Conservation (phyloP, 2,888 invertebrate genomes). For the Spatulosminthurus flaviceps region DNA sequence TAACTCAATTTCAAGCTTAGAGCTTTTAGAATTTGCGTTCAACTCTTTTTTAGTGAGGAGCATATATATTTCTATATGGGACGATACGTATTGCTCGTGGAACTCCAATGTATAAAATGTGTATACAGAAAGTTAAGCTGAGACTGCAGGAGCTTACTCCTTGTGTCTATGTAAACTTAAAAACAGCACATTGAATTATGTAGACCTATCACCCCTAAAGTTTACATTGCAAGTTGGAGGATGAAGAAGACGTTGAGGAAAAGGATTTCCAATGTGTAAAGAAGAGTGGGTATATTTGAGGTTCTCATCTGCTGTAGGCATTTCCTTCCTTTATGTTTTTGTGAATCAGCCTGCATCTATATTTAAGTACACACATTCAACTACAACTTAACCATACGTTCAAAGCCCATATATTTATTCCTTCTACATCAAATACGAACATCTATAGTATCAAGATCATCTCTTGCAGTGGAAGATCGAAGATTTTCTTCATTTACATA, state of each 20-base stretch:
- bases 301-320: not conserved
- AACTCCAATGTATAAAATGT: not conserved
- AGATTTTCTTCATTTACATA: not conserved
- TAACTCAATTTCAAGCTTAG: slow-evolving; percentile 15
- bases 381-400: no score
- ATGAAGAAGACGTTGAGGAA: not conserved
- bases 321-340: no score
- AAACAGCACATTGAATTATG: not conserved
- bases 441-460: no score
- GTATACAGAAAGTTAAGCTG: not conserved
- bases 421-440: no score
- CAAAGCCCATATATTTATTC: no score
- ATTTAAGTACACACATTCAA: no score
- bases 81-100: not conserved
- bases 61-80: not conserved
- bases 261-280: slow-evolving; percentile 1
- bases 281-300: slow-evolving; percentile 1
- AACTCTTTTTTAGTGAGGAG: slow-evolving; percentile 24
- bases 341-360: no score
- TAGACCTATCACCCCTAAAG: not conserved
- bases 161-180: no score
- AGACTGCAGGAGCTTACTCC: not conserved
- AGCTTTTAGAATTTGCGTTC: slow-evolving; percentile 31
- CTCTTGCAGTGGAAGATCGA: no score
- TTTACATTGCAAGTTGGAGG: not conserved